Evolutionary conservation across 2,888 invertebrate species (phyloP), one percentile per base, ranked within the genome.

Genomic region (Atethmia centrago): DNA sequence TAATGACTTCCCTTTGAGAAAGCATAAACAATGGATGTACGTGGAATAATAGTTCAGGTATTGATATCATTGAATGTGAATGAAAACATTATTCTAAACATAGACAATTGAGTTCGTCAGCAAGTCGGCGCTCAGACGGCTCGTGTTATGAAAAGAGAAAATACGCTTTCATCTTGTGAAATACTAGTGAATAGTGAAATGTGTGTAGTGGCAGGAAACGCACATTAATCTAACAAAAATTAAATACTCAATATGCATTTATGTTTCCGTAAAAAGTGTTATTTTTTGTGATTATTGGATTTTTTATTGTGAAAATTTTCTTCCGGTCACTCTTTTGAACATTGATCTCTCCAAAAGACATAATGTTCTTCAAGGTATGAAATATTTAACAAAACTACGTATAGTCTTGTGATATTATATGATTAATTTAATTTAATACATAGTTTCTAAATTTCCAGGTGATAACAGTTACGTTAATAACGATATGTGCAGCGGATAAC

Each of bases 1-100:
- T 66, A 84, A 87, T 63, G 28, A 58, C 47, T 71, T 85, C 74
- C 77, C 79, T 84, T 71, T 79, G 77, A 71, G 71, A 74, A 75
- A 74, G 12, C 25, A 49, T 71, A 88, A 85, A 92, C 92, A 92
- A 92, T 91, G 76, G 88, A 47, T 71, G 56, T 53, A 69, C 71
- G 82, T 82, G 73, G 82, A 86, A 88, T 87, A 87, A 88, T 87
- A 84, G 84, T 83, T 82, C 74, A 77, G 77, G 63, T 76, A 80
- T 85, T 90, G 89, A 90, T 88, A 87, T 91, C 87, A 90, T 88
- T 80, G 73, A 67, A 61, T 66, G 70, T 49, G 79, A 88, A 87
- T 88, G 80, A 83, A 85, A 85, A 85, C 83, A 88, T 83, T 58
- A 36, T 36, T 71, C 77, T 79, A 67, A 73, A 79, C 62, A 80